A percentile compares a stretch with the other conserved stretches of the same genome.
phyloP scores from a whole-genome alignment of 2,888 invertebrate species.

The Caenorhabditis japonica region DNA sequence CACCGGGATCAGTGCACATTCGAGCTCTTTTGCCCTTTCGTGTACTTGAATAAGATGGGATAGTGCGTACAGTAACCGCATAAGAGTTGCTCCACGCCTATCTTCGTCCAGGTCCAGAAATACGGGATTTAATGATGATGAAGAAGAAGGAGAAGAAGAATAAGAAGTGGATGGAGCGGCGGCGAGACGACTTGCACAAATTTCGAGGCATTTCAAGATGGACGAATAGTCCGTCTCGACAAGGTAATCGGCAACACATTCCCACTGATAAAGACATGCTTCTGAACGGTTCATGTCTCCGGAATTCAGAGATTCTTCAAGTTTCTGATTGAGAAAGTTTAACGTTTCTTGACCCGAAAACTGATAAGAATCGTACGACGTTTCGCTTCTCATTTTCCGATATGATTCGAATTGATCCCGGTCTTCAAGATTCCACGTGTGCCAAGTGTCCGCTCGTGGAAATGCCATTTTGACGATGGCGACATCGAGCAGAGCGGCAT shows the following conservation, averaged over 20 bases:
- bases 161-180: constrained; percentile 10
- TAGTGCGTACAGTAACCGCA: constrained; percentile 55
- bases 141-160: constrained; percentile 1
- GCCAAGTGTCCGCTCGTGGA: constrained; percentile 18
- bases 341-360: constrained; percentile 53
- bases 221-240: constrained; percentile 48
- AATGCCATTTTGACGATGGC: constrained; percentile 56
- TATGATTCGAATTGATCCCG: constrained; percentile 56
- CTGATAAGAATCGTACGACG: constrained; percentile 49
- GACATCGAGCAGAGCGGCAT: constrained; percentile 38
- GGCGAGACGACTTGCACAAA: constrained; percentile 16
- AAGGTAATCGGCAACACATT: constrained; percentile 57
- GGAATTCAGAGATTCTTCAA: constrained; percentile 37
- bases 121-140: not conserved
- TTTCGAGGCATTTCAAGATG: constrained; percentile 41
- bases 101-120: constrained; percentile 35
- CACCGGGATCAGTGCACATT: constrained; percentile 33
- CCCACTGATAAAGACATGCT: constrained; percentile 57
- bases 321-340: constrained; percentile 45
- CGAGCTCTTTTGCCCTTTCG: constrained; percentile 41
- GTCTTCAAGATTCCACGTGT: constrained; percentile 50
- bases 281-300: constrained; percentile 58
- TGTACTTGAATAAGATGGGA: constrained; percentile 63
- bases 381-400: constrained; percentile 55
- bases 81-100: constrained; percentile 55